Conservation (phyloP, 2,797 vertebrate species). For the Gadopsis marmoratus region DNA sequence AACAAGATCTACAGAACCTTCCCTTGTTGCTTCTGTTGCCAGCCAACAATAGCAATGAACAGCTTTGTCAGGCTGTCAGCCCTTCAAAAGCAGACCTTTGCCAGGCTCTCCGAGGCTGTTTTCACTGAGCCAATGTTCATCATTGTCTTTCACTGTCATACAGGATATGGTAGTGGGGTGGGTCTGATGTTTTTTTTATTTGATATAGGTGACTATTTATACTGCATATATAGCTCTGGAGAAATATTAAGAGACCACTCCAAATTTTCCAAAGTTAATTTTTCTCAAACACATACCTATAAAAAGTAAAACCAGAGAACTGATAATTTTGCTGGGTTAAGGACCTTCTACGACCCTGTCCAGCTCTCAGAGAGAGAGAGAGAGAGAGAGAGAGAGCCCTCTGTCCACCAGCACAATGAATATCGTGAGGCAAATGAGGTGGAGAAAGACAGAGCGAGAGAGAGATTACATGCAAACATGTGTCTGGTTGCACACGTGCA, state of each 20-base stretch:
- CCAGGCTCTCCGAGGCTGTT: slow-evolving; percentile 64
- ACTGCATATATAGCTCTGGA: no score
- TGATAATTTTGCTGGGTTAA: no score
- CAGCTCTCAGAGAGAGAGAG: no score
- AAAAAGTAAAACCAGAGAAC: no score
- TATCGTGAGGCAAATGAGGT: slow-evolving; percentile 49
- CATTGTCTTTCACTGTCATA: slow-evolving; percentile 69
- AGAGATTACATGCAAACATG: slow-evolving; percentile 30
- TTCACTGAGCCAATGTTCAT: slow-evolving; percentile 60
- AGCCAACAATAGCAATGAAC: slow-evolving; percentile 66
- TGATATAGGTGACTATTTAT: slow-evolving; percentile 72
- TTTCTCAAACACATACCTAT: no score
- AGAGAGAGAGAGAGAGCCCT: slow-evolving; percentile 71
- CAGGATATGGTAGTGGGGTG: slow-evolving; percentile 32
- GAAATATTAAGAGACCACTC: no score
- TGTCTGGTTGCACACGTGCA: slow-evolving; percentile 8
- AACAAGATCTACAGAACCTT: slow-evolving; percentile 55
- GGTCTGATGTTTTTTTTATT: slow-evolving; percentile 63
- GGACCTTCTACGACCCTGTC: no score
- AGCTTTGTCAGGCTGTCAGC: slow-evolving; percentile 70
- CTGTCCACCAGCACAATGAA: slow-evolving; percentile 52
- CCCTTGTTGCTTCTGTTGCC: slow-evolving; percentile 53
- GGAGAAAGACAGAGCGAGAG: slow-evolving; percentile 5
- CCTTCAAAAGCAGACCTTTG: slow-evolving; percentile 70
- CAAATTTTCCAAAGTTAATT: no score